A percentile compares a stretch with the other conserved stretches of the same genome.
Conservation (phyloP, 2,113 vertebrate genomes). For the Romanogobio albipinnatus region DNA sequence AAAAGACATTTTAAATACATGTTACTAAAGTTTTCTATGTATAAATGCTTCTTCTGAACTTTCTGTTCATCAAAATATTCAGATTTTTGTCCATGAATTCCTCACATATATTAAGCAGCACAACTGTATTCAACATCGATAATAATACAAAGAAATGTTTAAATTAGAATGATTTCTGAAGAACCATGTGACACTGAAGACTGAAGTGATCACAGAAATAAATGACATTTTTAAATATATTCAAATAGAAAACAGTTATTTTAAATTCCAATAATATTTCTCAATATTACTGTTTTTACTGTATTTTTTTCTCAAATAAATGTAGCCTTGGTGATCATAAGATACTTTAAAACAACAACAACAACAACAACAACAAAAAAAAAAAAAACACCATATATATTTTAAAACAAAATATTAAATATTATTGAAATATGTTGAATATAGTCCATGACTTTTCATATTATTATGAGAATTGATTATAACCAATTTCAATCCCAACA, state of each 20-base stretch:
- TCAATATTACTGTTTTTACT: neutral
- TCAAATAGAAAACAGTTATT: neutral
- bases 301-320: neutral
- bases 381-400: too few species aligned
- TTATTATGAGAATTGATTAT: neutral
- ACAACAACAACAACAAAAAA: too few species aligned
- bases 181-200: too few species aligned
- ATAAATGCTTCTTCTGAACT: neutral
- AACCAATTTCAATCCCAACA: neutral
- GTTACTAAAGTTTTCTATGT: neutral
- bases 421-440: neutral
- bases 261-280: neutral
- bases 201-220: neutral
- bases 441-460: neutral
- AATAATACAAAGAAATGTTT: neutral
- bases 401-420: neutral
- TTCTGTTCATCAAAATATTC: neutral
- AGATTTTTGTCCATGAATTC: too few species aligned
- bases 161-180: too few species aligned
- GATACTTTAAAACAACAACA: too few species aligned
- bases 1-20: neutral
- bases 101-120: too few species aligned
- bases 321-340: neutral
- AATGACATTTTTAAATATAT: neutral
- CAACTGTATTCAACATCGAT: neutral